These are phyloP conservation scores for Gallinago jamesoni DNA, from an alignment of 2,113 vertebrate species.

Conservation along the genomic window DNA sequence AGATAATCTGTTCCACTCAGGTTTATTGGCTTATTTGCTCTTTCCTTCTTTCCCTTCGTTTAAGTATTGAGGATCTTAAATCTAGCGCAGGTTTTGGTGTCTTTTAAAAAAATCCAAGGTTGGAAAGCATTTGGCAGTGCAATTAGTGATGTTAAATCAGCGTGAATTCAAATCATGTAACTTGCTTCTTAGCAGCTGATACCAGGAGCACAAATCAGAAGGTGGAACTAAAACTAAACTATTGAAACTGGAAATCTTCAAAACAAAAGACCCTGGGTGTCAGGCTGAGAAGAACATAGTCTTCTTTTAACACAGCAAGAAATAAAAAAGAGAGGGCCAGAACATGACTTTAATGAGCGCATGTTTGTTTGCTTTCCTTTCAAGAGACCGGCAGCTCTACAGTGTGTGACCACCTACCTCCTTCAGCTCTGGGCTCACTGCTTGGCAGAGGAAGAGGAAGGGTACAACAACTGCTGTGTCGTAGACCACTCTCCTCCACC, in stretches of 20 bases:
- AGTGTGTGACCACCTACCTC: not conserved
- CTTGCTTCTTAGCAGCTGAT: constrained; percentile 68
- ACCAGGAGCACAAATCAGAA: constrained; percentile 63
- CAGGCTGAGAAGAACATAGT: constrained; percentile 38
- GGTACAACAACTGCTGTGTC: not conserved
- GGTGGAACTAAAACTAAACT: constrained; percentile 60
- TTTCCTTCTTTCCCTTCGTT: constrained; percentile 27
- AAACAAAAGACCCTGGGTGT: constrained; percentile 52
- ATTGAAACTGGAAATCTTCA: constrained; percentile 46
- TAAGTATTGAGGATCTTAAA: constrained; percentile 45
- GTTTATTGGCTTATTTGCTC: constrained; percentile 54
- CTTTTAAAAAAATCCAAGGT: constrained; percentile 61
- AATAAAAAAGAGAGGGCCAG: constrained; percentile 26
- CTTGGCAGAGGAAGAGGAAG: not conserved
- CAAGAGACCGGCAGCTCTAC: constrained; percentile 35
- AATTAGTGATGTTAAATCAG: constrained; percentile 65
- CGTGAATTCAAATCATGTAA: constrained; percentile 71
- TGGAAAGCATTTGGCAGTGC: constrained; percentile 56
- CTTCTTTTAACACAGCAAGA: constrained; percentile 43
- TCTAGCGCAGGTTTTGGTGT: constrained; percentile 56
- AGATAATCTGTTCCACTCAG: constrained; percentile 55
- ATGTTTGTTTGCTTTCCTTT: not conserved
- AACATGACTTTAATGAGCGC: constrained; percentile 33
- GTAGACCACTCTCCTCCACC: not conserved
- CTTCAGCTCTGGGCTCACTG: not conserved